Percentiles rank a stretch among this genome's conserved stretches.
These are phyloP conservation scores for Anadara kagoshimensis DNA, from an alignment of 1,140 invertebrate species.

Conservation along the genomic window DNA sequence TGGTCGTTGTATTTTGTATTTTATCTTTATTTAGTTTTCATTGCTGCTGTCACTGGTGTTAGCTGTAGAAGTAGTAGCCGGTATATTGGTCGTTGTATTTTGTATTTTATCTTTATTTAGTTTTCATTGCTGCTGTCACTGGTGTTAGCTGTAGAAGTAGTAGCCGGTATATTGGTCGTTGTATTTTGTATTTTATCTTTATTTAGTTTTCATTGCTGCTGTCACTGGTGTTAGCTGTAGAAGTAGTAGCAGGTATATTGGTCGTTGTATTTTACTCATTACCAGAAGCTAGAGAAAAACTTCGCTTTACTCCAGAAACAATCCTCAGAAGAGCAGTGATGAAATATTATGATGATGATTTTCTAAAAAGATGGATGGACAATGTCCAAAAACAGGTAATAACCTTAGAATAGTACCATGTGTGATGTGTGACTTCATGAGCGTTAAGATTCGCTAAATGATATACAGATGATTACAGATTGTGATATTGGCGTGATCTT, in stretches of 20 bases:
- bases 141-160: conserved; percentile 80
- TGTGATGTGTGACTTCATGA: background rate
- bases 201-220: conserved; percentile 91
- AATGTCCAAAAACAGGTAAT: conserved; percentile 91
- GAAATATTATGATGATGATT: conserved; percentile 88
- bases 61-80: too few relatives aligned
- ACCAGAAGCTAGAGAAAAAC: conserved; percentile 35
- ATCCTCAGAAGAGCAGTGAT: conserved; percentile 91
- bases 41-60: too few relatives aligned
- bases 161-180: conserved; percentile 76
- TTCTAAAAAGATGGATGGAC: conserved; percentile 93
- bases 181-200: too few relatives aligned
- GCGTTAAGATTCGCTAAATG: too few relatives aligned
- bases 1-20: too few relatives aligned
- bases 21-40: too few relatives aligned
- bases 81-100: too few relatives aligned
- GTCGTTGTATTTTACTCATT: conserved; percentile 81
- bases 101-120: too few relatives aligned
- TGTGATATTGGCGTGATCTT: too few relatives aligned
- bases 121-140: conserved; percentile 91
- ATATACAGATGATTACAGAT: too few relatives aligned
- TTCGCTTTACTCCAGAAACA: conserved; percentile 82
- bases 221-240: conserved; percentile 85
- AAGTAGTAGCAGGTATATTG: conserved; percentile 66
- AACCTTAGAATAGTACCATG: background rate